Evolutionary conservation across 2,113 vertebrate genomes (phyloP).

Genomic region (Centrocercus urophasianus): DNA sequence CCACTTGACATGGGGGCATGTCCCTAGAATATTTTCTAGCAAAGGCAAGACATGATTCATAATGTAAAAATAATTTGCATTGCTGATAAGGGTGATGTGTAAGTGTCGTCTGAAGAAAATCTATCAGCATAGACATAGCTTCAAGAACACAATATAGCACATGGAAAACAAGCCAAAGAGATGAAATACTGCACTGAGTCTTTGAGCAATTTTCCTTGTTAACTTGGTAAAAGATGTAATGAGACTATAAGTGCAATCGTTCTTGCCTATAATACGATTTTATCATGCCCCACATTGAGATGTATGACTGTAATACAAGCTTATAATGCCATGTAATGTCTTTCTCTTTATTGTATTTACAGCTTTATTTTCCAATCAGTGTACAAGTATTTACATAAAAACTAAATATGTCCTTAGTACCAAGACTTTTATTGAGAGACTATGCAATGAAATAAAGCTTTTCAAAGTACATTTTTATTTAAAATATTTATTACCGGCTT

Average conservation of each 20-base stretch:
- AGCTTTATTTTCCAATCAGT: constrained; percentile 38
- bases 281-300: constrained; percentile 52
- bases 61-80: neutral
- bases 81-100: neutral
- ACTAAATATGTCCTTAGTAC: neutral
- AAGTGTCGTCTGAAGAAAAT: neutral
- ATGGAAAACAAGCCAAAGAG: neutral
- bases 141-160: neutral
- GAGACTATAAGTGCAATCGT: constrained; percentile 39
- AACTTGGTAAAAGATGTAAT: constrained; percentile 48
- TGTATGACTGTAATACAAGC: constrained; percentile 24
- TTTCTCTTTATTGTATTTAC: constrained; percentile 8
- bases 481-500: constrained; percentile 6
- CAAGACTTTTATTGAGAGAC: constrained; percentile 8
- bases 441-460: constrained; percentile 22
- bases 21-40: neutral
- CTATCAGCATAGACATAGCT: neutral
- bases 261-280: constrained; percentile 33
- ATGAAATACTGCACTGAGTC: neutral
- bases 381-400: constrained; percentile 51
- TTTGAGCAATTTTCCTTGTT: constrained; percentile 40
- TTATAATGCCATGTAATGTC: neutral
- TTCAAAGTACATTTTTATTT: constrained; percentile 5
- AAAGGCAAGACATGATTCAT: neutral
- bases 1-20: neutral